Conservation (phyloP, 2,888 invertebrate species). For the Meloe dianella region DNA sequence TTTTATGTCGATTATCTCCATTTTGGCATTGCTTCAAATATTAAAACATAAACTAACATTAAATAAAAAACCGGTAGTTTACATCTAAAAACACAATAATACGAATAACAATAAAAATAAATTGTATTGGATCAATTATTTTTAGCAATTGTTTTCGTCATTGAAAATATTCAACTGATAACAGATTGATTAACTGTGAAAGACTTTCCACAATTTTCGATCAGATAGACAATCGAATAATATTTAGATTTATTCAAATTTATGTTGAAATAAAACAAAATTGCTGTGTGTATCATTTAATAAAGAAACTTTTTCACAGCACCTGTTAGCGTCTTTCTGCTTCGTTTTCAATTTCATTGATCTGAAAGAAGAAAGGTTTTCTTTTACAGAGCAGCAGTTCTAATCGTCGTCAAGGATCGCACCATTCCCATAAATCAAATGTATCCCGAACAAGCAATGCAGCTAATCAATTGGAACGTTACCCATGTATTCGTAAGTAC, state of each 20-base stretch:
- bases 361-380: background rate
- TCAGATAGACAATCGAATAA: background rate
- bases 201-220: background rate
- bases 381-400: constrained; percentile 46
- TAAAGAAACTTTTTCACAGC: too few species aligned
- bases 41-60: too few species aligned
- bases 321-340: too few species aligned
- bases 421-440: constrained; percentile 53
- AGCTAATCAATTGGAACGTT: constrained; percentile 44
- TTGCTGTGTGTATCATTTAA: too few species aligned
- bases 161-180: background rate
- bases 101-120: too few species aligned
- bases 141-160: background rate
- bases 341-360: too few species aligned
- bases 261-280: too few species aligned
- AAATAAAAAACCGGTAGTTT: too few species aligned
- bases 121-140: background rate
- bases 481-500: constrained; percentile 47
- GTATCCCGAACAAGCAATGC: constrained; percentile 37
- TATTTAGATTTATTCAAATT: background rate
- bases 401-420: constrained; percentile 53
- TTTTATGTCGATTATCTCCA: too few species aligned
- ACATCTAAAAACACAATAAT: too few species aligned
- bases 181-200: background rate
- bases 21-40: too few species aligned